These are phyloP conservation scores for Andrena hattorfiana DNA, from an alignment of 2,888 invertebrate genomes.

Conservation along the genomic window DNA sequence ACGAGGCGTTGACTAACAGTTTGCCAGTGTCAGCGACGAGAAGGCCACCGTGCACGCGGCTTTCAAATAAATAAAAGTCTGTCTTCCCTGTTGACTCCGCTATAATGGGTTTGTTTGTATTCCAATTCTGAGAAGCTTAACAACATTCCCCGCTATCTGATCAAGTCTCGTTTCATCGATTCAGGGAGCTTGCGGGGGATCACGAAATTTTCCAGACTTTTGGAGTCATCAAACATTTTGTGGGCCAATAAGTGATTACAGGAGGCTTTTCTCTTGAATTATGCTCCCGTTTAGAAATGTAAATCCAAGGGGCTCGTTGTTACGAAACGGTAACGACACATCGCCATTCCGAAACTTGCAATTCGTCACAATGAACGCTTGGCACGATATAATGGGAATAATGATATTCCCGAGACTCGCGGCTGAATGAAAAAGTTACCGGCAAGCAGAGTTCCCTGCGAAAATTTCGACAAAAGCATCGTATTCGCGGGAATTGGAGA, in stretches of 20 bases:
- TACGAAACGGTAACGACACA: constrained; percentile 44
- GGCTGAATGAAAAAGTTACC: constrained; percentile 67
- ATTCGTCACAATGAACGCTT: constrained; percentile 47
- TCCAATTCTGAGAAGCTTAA: constrained; percentile 81
- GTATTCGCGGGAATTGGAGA: constrained; percentile 57
- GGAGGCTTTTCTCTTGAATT: background rate
- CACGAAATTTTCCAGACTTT: constrained; percentile 28
- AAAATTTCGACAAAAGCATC: constrained; percentile 66
- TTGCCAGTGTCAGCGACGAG: constrained; percentile 64
- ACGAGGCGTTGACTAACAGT: constrained; percentile 77
- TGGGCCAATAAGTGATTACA: too few relatives aligned
- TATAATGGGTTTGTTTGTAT: constrained; percentile 83
- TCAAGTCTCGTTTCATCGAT: constrained; percentile 25
- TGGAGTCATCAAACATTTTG: background rate
- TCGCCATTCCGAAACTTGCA: constrained; percentile 41
- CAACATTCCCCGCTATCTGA: constrained; percentile 64
- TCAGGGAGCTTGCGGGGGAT: constrained; percentile 1
- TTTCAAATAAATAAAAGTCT: constrained; percentile 78
- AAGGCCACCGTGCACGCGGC: constrained; percentile 67
- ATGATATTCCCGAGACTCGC: constrained; percentile 67
- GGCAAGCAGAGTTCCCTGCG: constrained; percentile 62
- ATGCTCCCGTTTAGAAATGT: constrained; percentile 37
- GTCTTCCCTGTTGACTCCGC: constrained; percentile 81
- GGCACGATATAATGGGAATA: constrained; percentile 64
- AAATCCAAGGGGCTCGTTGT: constrained; percentile 15